Base-by-base conservation (phyloP, 2,113 vertebrate genomes). In the Strix uralensis region DNA sequence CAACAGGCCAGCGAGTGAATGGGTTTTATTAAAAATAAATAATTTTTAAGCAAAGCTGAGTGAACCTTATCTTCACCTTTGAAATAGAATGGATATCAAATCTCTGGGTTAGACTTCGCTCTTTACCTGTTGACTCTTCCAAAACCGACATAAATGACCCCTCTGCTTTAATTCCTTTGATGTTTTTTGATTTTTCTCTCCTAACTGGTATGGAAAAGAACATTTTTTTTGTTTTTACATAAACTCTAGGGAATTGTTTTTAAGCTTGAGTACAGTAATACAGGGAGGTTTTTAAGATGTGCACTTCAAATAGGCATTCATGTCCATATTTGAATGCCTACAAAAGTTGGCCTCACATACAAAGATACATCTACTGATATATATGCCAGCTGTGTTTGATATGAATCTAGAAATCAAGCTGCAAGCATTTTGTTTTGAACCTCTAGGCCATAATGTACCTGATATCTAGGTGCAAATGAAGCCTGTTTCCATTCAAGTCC, bases 1-100 rank as follows among this genome's bases (percentile, higher is more conserved):
- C 83, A 96, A 94, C 49, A 93, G 92, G 13, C 77, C 75, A 90
- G 52, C 72, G 44, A 95, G n/a, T 75, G n/a, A 96, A 94, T 66
- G 27, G 22, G 52, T 32, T 94, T 97, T 96, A 89, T 94, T 90
- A 94, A 92, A 95, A 90, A 86, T 52, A 91, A 92, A 69, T 51
- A 15, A 58, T 82, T 92, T 83, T 74, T 12, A 91, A 70, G 46
- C 27, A 86, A 79, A 81, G 27, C 38, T 70, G 11, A 4, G 36
- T 92, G 69, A 90, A 85, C 32, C 78, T 16, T 72, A 42, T 78
- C 62, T 90, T 94, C 34, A 69, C 77, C 59, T 91, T 78, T 55
- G 34, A 77, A 94, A 89, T 5, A 81, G 51, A 77, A 69, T 40
- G 26, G 3, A 21, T 86, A 88, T 23, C 8, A 51, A 26, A 42